Base-by-base conservation (phyloP, 2,888 invertebrate species). In the Chloroclysta siterata region DNA sequence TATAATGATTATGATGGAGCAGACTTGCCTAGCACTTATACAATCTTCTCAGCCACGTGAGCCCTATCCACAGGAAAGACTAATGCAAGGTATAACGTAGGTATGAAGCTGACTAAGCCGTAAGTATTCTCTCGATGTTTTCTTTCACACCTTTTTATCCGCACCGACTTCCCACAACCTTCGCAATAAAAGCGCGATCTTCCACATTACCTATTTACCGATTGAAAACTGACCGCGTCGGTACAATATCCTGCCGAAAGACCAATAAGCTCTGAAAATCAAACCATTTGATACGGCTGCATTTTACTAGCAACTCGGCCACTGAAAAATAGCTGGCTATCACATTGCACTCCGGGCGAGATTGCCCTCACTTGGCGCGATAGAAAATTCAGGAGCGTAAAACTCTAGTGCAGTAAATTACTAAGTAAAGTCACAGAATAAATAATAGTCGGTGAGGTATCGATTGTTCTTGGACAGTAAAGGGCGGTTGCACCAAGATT, bases 401-500 rank as follows among this genome's bases (percentile, higher is more conserved):
- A 80, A 80, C 74, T 77, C 72, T 72, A 82, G 72, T 77, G 81
- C 76, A 76, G 73, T 87, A 83, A 82, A 84, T 84, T 83, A 85
- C 82, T 83, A 77, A 85, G 79, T 81, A 59, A 58, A 58, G 50
- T 51, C 51, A 54, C 52, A 59, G 65, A 61, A 65, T 65, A 65
- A 62, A 61, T 57, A 53, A 46, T 29, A 58, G 65, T 52, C 0
- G 56, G 47, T 36, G 13, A 14, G 69, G 65, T 88, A 88, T 88
- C 82, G 89, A 90, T 88, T 83, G 74, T 72, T 76, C 71, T 70
- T 54, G 74, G 74, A 77, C 74, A 76, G 79, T 75, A 79, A 80
- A 81, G 84, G 83, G 78, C 80, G 81, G 65, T 51, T 84, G 85
- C 79, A 82, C 82, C 65, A 77, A 82, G 81, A 82, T 83, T 84